A percentile compares a stretch with the other conserved stretches of the same genome.
Conservation (phyloP, 1,140 invertebrate species). For the Diorhabda sublineata region DNA sequence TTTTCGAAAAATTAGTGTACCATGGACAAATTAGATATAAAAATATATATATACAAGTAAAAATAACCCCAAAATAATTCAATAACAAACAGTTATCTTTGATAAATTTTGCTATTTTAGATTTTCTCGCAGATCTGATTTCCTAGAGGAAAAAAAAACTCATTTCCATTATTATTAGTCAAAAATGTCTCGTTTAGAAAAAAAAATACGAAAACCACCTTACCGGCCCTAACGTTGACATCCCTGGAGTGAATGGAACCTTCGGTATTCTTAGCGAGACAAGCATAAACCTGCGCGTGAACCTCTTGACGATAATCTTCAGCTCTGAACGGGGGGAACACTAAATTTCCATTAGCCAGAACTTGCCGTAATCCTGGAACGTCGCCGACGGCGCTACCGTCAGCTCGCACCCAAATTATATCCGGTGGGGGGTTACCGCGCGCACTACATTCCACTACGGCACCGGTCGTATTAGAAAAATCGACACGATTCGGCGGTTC, state of each 20-base stretch:
- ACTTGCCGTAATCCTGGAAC: constrained; percentile 75
- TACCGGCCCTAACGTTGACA: constrained; percentile 91
- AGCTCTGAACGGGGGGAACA: constrained; percentile 89
- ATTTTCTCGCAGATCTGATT: too few species aligned
- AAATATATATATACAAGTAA: too few species aligned
- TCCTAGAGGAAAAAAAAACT: too few species aligned
- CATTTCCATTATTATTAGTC: not conserved
- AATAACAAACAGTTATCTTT: too few species aligned
- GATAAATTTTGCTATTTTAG: too few species aligned
- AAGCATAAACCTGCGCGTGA: constrained; percentile 90
- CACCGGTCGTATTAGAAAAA: constrained; percentile 91
- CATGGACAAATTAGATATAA: too few species aligned
- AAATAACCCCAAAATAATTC: too few species aligned
- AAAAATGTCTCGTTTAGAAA: not conserved
- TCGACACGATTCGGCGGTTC: constrained; percentile 88
- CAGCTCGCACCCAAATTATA: constrained; percentile 86
- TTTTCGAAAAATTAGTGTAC: too few species aligned
- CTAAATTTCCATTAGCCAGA: constrained; percentile 85
- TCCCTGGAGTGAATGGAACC: constrained; percentile 87
- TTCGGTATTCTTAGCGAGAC: constrained; percentile 81
- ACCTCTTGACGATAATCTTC: constrained; percentile 90
- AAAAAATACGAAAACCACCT: constrained; percentile 43
- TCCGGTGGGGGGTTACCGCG: constrained; percentile 85
- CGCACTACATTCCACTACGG: constrained; percentile 87
- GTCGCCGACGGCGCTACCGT: constrained; percentile 83